Percentiles rank a stretch among this genome's conserved stretches.
phyloP scores from a whole-genome alignment of 92 coral and sea anemone species.

The Actinostola sp. region DNA sequence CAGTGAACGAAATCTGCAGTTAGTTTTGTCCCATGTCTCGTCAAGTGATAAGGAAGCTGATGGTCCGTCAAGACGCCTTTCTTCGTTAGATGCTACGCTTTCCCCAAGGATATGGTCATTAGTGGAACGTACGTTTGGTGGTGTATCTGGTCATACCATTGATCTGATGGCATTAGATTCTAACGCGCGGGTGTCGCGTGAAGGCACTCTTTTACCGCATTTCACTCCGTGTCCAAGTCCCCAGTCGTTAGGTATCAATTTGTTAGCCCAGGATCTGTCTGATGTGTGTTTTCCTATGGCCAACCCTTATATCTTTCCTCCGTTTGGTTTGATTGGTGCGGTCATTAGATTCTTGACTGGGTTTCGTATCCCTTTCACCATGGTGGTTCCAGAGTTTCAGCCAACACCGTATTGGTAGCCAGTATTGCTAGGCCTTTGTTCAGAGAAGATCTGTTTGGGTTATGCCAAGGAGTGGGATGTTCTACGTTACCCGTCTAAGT shows the following conservation, averaged over 20 bases:
- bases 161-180: slow-evolving; percentile 34
- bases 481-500: slow-evolving; percentile 22
- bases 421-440: neutral
- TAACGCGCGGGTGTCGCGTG: slow-evolving; percentile 9
- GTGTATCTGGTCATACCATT: neutral
- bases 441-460: neutral
- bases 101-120: neutral
- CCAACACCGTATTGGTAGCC: slow-evolving; percentile 45
- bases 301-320: slow-evolving; percentile 44
- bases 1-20: slow-evolving; percentile 1
- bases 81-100: neutral
- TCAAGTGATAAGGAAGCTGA: slow-evolving; percentile 32
- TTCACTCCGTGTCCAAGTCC: slow-evolving; percentile 40
- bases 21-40: slow-evolving; percentile 13
- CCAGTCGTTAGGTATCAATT: slow-evolving; percentile 18
- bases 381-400: slow-evolving; percentile 21
- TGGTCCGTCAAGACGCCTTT: slow-evolving; percentile 30
- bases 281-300: neutral
- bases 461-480: neutral
- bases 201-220: slow-evolving; percentile 23
- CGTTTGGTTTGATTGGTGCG: slow-evolving; percentile 26
- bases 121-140: slow-evolving; percentile 12
- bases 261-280: slow-evolving; percentile 32
- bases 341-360: slow-evolving; percentile 17
- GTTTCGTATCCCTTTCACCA: slow-evolving; percentile 9